Percentiles rank a stretch among this genome's conserved stretches.
These are phyloP conservation scores for Corapipo altera DNA, from an alignment of 2,113 vertebrate species.

Conservation along the genomic window DNA sequence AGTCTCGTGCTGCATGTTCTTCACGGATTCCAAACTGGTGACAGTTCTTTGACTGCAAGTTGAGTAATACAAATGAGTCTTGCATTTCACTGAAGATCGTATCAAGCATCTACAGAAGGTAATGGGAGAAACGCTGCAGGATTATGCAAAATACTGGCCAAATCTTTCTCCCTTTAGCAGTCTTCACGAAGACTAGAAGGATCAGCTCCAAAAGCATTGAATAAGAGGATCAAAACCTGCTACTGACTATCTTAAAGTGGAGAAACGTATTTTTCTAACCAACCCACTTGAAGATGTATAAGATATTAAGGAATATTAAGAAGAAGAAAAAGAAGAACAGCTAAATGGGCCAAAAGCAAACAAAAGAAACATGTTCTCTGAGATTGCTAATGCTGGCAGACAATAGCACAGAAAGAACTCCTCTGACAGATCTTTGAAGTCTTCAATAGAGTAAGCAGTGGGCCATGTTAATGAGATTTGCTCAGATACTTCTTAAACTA, in stretches of 20 bases:
- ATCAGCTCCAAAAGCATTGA: conserved; percentile 10
- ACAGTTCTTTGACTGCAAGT: neutral
- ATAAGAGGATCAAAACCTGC: conserved; percentile 40
- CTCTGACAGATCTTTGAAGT: conserved; percentile 64
- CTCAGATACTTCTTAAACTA: conserved; percentile 49
- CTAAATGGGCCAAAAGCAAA: conserved; percentile 65
- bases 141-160: conserved; percentile 1
- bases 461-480: conserved; percentile 66
- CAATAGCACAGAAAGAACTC: conserved; percentile 60
- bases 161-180: neutral
- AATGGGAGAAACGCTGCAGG: neutral
- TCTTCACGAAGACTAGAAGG: neutral
- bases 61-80: neutral
- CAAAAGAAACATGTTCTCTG: conserved; percentile 59
- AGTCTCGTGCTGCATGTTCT: neutral
- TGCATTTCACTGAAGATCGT: neutral
- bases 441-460: conserved; percentile 42
- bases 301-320: conserved; percentile 25
- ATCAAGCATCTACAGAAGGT: neutral
- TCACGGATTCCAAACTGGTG: neutral
- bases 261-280: neutral
- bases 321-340: conserved; percentile 27
- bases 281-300: conserved; percentile 33
- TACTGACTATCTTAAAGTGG: neutral
- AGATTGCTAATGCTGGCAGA: conserved; percentile 65